phyloP scores from a whole-genome alignment of 2,888 invertebrate genomes.

The Hydrotaea diabolus region DNA sequence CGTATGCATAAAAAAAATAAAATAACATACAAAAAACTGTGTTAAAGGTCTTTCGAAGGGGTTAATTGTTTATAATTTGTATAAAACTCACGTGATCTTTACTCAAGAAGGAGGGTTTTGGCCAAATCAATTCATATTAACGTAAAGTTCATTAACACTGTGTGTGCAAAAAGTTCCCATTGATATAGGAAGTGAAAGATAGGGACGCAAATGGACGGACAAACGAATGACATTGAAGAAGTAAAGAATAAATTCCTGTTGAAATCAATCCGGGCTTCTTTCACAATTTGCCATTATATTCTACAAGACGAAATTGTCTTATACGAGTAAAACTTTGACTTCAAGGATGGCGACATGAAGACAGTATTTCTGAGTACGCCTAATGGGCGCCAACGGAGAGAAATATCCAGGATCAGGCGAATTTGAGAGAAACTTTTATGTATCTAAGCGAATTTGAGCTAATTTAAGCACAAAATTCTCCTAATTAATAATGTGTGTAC shows the following conservation, averaged over 20 bases:
- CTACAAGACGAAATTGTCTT: too few relatives aligned
- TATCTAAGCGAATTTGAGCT: too few relatives aligned
- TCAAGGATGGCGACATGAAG: too few relatives aligned
- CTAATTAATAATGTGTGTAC: too few relatives aligned
- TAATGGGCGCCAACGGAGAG: too few relatives aligned
- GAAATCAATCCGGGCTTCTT: neutral
- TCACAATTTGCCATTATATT: neutral
- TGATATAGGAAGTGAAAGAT: neutral
- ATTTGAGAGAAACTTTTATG: too few relatives aligned
- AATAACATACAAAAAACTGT: neutral
- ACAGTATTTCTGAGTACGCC: too few relatives aligned
- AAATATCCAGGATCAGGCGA: too few relatives aligned
- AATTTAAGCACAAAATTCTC: too few relatives aligned
- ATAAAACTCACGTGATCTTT: constrained; percentile 18
- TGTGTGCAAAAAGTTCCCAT: neutral
- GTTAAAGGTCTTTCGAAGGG: constrained; percentile 30
- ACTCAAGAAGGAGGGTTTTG: neutral
- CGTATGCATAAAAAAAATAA: neutral
- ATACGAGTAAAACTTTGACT: too few relatives aligned
- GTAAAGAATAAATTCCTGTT: neutral
- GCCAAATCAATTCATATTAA: neutral
- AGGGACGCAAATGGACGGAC: too few relatives aligned
- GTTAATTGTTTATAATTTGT: constrained; percentile 17
- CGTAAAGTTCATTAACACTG: neutral
- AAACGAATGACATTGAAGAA: constrained; percentile 13